Evolutionary conservation across 30 jellyfish, hydroid and myxozoan species (phyloP).

Genomic region (Aurelia aurita): DNA sequence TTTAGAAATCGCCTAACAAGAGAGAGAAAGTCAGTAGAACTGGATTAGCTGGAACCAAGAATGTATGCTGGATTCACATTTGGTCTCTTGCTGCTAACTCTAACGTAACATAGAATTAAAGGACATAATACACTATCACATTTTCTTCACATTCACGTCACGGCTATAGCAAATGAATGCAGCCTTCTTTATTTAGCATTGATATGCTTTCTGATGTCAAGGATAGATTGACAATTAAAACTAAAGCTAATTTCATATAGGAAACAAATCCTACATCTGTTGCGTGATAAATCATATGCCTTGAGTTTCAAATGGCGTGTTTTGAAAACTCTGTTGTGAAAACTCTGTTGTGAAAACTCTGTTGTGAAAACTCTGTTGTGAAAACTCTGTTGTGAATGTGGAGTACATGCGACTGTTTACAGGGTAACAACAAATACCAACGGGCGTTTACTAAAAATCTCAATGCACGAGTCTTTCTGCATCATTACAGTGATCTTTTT

Average conservation of each 20-base stretch:
- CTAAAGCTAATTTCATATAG: neutral
- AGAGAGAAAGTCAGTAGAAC: neutral
- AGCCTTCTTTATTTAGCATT: neutral
- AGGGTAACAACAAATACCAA: neutral
- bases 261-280: neutral
- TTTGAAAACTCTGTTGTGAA: too few relatives aligned
- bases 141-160: constrained; percentile 5
- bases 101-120: neutral
- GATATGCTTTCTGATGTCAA: neutral
- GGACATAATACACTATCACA: neutral
- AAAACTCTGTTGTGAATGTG: neutral
- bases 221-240: neutral
- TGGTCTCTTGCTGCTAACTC: neutral
- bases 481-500: neutral
- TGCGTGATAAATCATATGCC: neutral
- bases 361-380: too few relatives aligned
- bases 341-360: too few relatives aligned
- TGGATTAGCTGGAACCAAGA: neutral
- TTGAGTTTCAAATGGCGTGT: neutral
- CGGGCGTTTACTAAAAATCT: neutral
- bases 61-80: neutral
- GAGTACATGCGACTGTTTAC: neutral
- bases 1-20: constrained; percentile 3
- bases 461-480: neutral
- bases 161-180: too few relatives aligned